These are phyloP conservation scores for Patella pellucida DNA, from an alignment of 2,888 invertebrate genomes.

Conservation along the genomic window DNA sequence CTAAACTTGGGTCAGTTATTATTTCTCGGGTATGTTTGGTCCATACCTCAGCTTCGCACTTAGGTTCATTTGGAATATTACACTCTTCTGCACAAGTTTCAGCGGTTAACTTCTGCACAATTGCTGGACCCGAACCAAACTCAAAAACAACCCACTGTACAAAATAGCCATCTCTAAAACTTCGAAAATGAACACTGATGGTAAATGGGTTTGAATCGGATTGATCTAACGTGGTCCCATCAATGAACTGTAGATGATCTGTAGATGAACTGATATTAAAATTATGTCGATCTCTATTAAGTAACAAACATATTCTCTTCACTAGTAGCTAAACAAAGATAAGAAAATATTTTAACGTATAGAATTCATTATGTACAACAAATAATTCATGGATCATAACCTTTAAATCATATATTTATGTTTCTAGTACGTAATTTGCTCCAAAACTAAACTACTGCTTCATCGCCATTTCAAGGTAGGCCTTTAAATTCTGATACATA, in stretches of 20 bases:
- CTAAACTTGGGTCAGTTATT: slow-evolving; percentile 38
- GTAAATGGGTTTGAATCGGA: no score
- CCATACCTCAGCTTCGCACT: slow-evolving; percentile 64
- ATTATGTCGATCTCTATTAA: slow-evolving; percentile 64
- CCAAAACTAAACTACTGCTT: no score
- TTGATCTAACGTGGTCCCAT: no score
- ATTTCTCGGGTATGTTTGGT: slow-evolving; percentile 61
- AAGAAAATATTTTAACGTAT: neutral
- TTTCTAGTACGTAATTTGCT: no score
- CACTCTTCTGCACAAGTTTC: slow-evolving; percentile 49
- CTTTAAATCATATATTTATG: no score
- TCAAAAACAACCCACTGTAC: slow-evolving; percentile 67
- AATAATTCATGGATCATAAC: no score
- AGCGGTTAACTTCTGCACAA: slow-evolving; percentile 60
- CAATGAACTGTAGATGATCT: no score
- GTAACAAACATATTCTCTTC: slow-evolving; percentile 59
- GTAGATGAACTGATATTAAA: slow-evolving; percentile 24
- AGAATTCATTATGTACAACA: no score
- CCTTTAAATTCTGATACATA: no score
- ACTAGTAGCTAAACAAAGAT: slow-evolving; percentile 41
- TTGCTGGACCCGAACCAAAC: slow-evolving; percentile 60
- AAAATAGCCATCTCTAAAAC: slow-evolving; percentile 66
- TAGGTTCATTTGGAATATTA: slow-evolving; percentile 44
- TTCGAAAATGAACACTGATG: no score
- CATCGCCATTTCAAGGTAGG: no score